Percentiles rank a stretch among this genome's conserved stretches.
These are phyloP conservation scores for Chromis chromis DNA, from an alignment of 2,797 vertebrate genomes.

Conservation along the genomic window DNA sequence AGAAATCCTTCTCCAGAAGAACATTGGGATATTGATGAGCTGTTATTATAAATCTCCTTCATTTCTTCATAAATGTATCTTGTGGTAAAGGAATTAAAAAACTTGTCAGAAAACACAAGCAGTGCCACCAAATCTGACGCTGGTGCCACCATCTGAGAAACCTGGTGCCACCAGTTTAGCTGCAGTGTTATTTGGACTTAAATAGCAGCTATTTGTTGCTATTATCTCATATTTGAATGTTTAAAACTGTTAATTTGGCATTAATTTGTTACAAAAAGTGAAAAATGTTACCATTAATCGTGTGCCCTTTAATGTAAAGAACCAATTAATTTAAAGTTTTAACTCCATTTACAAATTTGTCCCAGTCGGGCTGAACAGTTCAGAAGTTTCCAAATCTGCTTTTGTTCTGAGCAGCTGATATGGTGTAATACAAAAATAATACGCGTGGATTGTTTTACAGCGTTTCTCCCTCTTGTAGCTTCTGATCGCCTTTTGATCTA, in stretches of 20 bases:
- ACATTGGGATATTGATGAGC: not conserved
- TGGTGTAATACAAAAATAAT: not conserved
- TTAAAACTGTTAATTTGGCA: not conserved
- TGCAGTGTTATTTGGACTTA: not conserved
- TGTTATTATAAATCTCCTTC: not conserved
- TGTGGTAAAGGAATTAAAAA: not conserved
- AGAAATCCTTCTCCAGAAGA: not conserved
- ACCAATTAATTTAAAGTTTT: not conserved
- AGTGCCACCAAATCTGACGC: no score
- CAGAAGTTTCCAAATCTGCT: not conserved
- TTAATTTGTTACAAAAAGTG: not conserved
- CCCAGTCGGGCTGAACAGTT: not conserved
- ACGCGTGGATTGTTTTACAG: not conserved
- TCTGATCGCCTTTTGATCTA: slow-evolving; percentile 12
- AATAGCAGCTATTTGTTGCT: not conserved
- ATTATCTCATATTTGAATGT: not conserved
- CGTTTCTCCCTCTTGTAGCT: not conserved
- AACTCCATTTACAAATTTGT: not conserved
- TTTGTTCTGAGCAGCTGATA: slow-evolving; percentile 1
- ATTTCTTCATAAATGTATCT: not conserved
- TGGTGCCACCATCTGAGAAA: not conserved
- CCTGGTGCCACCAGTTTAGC: no score
- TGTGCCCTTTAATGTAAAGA: not conserved
- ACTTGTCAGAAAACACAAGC: not conserved
- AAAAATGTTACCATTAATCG: not conserved